phyloP scores from a whole-genome alignment of 2,888 invertebrate species.

The Nasonovia ribisnigri region DNA sequence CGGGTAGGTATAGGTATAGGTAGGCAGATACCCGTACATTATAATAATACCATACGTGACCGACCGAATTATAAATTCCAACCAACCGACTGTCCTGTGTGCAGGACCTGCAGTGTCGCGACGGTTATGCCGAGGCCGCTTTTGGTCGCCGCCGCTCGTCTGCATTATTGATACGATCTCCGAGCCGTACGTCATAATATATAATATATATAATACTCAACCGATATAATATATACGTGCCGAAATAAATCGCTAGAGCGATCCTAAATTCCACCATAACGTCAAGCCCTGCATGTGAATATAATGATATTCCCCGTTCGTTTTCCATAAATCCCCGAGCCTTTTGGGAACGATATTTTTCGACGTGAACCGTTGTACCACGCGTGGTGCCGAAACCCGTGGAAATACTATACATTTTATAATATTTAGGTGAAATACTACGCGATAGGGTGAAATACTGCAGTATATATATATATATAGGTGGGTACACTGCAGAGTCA shows the following conservation, averaged over 20 bases:
- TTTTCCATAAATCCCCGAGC: conserved; percentile 29
- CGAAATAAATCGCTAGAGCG: background rate
- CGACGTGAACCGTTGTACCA: background rate
- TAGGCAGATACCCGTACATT: background rate
- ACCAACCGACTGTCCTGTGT: background rate
- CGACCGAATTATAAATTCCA: conserved; percentile 16
- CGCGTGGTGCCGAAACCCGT: no score
- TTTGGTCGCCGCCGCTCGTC: background rate
- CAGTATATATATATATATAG: no score
- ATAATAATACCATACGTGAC: background rate
- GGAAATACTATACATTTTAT: background rate
- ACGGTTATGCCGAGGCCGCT: background rate
- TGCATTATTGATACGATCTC: conserved; percentile 15
- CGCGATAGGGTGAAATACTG: no score
- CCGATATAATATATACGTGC: background rate
- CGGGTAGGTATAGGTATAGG: no score
- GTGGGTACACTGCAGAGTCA: background rate
- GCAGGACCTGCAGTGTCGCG: background rate
- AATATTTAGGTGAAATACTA: background rate
- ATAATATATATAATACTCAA: no score
- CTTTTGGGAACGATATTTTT: conserved; percentile 40
- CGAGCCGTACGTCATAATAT: background rate
- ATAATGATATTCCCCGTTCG: conserved; percentile 10
- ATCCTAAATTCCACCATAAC: background rate
- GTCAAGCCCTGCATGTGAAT: background rate